Conservation (phyloP, 2,113 vertebrate genomes). For the Coptodon bakossiorum region DNA sequence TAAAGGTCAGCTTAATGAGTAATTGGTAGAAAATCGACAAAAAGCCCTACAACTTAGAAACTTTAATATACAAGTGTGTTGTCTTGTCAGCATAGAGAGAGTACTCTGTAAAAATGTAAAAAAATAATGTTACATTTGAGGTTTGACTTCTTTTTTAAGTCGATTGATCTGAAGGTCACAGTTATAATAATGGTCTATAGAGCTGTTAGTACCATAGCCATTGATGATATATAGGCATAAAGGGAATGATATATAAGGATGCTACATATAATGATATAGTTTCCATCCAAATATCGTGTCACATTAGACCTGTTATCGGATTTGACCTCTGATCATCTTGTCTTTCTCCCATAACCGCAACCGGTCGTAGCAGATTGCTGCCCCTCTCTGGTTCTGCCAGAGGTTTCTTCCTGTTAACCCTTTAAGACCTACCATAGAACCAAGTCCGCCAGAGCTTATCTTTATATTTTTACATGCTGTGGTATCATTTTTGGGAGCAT, state of each 20-base stretch:
- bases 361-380: neutral
- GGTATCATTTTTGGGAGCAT: too few species aligned
- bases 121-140: neutral
- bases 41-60: neutral
- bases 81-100: neutral
- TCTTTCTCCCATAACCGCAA: neutral
- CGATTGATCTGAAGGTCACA: neutral
- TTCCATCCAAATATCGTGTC: neutral
- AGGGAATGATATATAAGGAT: neutral
- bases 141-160: neutral
- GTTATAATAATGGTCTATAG: neutral
- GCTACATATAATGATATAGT: neutral
- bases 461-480: too few species aligned
- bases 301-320: neutral
- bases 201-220: neutral
- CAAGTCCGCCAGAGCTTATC: too few species aligned
- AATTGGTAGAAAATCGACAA: neutral
- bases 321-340: neutral
- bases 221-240: neutral
- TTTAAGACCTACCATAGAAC: too few species aligned
- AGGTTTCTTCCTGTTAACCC: neutral
- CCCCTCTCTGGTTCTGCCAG: neutral
- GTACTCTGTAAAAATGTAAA: neutral
- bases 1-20: neutral
- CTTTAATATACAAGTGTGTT: neutral